Evolutionary conservation across 2,797 vertebrate genomes (phyloP), one percentile per base, ranked within the genome.

Genomic region (Neostethus bicornis): DNA sequence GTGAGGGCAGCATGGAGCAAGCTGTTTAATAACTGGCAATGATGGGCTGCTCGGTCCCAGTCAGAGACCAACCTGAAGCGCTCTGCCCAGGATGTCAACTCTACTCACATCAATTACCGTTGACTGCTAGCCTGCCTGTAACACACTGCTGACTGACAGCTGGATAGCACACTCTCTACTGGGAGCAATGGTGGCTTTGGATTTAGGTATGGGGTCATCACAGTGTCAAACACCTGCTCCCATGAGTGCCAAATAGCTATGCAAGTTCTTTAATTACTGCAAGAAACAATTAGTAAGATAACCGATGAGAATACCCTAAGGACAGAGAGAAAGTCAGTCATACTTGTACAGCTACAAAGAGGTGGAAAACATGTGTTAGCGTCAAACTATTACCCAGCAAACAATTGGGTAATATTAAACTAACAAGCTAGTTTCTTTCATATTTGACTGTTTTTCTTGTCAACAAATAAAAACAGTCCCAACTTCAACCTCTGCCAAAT

Each of bases 21-120:
- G 86, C 84, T 77, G 85, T 85, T 89, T 91, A 91, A 92, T 92
- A 91, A 92, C 87, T 83, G 85, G 75, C 88, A 89, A 91, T 92
- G 90, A 92, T 91, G 88, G 87, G 90, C 85, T 88, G 86, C 84
- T 85, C 85, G 73, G 88, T 89, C 88, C 84, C 89, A 89, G 89
- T 83, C 84, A 76, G 77, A 90, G 87, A 87, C 87, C 87, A 87
- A 91, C 87, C 90, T 89, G 87, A 87, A 90, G 87, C 85, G 75
- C 84, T 87, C 85, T 87, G 88, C 86, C 81, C 84, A 56, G 85
- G 82, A 90, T 87, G 90, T 92, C 89, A 91, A 70, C 87, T 90
- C 86, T 48, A 86, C 85, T 91, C 88, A 89, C 73, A 80, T 92
- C 90, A 92, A 90, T 91, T 92, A 91, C 80, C 69, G 60, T 78